A percentile compares a stretch with the other conserved stretches of the same genome.
phyloP scores from a whole-genome alignment of 2,113 vertebrate species.

The Dasyornis broadbenti region DNA sequence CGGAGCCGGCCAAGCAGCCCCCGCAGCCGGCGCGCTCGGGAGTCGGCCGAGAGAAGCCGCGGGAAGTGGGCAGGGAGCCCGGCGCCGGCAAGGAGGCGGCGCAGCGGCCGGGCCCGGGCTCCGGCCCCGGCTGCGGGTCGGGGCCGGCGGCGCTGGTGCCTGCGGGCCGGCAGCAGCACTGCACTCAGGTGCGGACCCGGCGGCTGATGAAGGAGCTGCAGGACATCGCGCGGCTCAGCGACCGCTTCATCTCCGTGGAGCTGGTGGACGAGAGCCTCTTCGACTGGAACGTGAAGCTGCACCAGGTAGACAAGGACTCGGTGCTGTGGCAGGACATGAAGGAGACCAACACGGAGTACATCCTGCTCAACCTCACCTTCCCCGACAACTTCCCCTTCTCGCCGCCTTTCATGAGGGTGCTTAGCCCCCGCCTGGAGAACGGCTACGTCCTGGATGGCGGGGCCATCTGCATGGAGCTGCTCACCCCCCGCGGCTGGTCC shows the following conservation, averaged over 20 bases:
- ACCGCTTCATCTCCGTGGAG: conserved; percentile 98
- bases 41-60: conserved; percentile 73
- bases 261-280: conserved; percentile 98
- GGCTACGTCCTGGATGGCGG: conserved; percentile 98
- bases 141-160: conserved; percentile 77
- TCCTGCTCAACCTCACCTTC: conserved; percentile 97
- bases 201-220: conserved; percentile 98
- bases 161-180: conserved; percentile 88
- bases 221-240: conserved; percentile 94
- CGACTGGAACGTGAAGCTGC: conserved; percentile 99
- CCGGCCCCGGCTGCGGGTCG: conserved; percentile 68
- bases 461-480: conserved; percentile 99
- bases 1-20: conserved; percentile 77
- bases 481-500: conserved; percentile 97
- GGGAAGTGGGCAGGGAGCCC: conserved; percentile 37
- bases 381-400: conserved; percentile 99
- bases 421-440: conserved; percentile 95
- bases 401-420: conserved; percentile 97
- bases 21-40: conserved; percentile 42
- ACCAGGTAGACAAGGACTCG: conserved; percentile 99
- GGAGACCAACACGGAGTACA: conserved; percentile 97
- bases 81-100: conserved; percentile 50
- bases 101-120: conserved; percentile 67
- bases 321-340: conserved; percentile 99
- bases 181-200: conserved; percentile 94